Evolutionary conservation across 2,113 vertebrate genomes (phyloP).

Genomic region (Campylomormyrus numenius): DNA sequence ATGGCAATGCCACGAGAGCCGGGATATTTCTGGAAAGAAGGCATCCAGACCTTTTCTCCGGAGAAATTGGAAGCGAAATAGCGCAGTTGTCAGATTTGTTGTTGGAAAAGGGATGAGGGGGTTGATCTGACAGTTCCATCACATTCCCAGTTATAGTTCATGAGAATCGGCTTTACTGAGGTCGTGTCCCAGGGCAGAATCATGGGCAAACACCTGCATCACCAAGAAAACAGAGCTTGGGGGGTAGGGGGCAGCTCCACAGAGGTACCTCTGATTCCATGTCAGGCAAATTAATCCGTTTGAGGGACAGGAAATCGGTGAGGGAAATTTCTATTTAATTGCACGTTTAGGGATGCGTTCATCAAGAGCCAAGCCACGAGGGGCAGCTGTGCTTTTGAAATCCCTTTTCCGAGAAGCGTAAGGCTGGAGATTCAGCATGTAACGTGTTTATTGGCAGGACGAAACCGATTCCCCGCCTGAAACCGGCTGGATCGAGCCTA

Average conservation of each 20-base stretch:
- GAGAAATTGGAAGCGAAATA: conserved; percentile 29
- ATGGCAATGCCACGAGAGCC: not conserved
- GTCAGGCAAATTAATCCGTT: conserved; percentile 11
- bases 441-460: not conserved
- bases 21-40: not conserved
- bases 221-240: not conserved
- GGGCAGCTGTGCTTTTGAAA: not conserved
- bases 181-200: conserved; percentile 23
- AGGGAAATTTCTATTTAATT: conserved; percentile 17
- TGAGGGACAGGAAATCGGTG: not conserved
- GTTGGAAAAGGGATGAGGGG: not conserved
- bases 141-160: conserved; percentile 27
- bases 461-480: not conserved
- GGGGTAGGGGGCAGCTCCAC: not conserved
- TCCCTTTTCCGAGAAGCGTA: not conserved
- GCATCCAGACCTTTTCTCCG: not conserved
- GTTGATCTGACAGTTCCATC: conserved; percentile 34
- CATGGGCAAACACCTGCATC: conserved; percentile 32
- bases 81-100: conserved; percentile 28
- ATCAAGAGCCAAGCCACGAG: not conserved
- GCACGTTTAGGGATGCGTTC: not conserved
- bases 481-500: not conserved
- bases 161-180: conserved; percentile 25
- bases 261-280: not conserved
- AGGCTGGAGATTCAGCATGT: not conserved